These are phyloP conservation scores for Trematomus loennbergii DNA, from an alignment of 2,113 vertebrate species.

Conservation along the genomic window DNA sequence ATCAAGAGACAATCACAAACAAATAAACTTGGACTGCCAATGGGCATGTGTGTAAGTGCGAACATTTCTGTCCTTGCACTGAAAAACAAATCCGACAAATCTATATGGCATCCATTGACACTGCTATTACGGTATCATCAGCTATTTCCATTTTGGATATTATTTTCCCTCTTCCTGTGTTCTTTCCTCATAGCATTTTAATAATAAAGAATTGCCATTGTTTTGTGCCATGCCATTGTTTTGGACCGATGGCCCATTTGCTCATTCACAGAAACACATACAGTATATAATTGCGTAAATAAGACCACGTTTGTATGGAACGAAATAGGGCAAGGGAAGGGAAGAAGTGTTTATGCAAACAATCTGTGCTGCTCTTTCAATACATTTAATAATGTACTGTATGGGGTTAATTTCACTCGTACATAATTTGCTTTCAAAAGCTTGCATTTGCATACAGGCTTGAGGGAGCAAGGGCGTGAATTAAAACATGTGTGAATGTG, in stretches of 20 bases:
- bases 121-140: neutral
- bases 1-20: conserved; percentile 28
- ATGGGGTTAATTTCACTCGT: conserved; percentile 29
- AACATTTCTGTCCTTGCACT: neutral
- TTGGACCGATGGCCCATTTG: too few species aligned
- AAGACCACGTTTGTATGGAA: conserved; percentile 26
- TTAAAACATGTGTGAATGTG: conserved; percentile 36
- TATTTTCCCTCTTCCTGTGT: neutral
- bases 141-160: neutral
- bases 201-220: neutral
- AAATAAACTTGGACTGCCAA: neutral
- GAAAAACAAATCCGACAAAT: conserved; percentile 11
- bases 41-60: neutral
- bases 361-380: conserved; percentile 28
- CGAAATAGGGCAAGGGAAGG: neutral
- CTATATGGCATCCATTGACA: neutral
- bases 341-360: conserved; percentile 24
- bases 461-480: conserved; percentile 31
- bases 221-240: too few species aligned
- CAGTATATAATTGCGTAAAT: conserved; percentile 3
- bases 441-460: conserved; percentile 50
- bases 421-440: conserved; percentile 60
- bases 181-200: neutral
- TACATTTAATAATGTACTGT: conserved; percentile 46
- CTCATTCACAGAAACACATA: too few species aligned